Evolutionary conservation across 2,113 vertebrate species (phyloP).

Genomic region (Macaca nemestrina): DNA sequence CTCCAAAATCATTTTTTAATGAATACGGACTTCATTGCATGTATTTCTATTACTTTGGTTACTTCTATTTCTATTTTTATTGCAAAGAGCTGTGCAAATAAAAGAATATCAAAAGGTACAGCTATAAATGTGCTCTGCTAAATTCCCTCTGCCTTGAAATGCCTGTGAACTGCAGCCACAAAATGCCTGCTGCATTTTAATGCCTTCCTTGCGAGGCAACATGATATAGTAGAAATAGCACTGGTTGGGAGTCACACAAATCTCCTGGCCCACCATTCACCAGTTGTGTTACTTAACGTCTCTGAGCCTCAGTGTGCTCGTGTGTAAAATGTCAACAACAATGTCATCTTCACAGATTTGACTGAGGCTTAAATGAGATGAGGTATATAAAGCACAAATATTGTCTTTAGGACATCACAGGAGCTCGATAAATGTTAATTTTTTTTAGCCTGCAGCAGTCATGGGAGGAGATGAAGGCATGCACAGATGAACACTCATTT

Average conservation of each 20-base stretch:
- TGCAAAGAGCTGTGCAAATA: constrained; percentile 75
- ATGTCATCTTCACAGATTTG: neutral
- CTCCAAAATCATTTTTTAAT: constrained; percentile 59
- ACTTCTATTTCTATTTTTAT: constrained; percentile 73
- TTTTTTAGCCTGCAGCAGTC: neutral
- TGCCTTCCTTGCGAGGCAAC: constrained; percentile 44
- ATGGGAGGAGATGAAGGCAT: neutral
- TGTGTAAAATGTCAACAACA: neutral
- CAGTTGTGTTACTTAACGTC: neutral
- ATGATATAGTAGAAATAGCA: neutral
- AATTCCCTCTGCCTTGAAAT: constrained; percentile 51
- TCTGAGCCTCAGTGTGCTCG: neutral
- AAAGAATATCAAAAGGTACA: constrained; percentile 69
- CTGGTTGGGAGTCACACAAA: neutral
- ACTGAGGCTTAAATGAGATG: neutral
- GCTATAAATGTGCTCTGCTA: constrained; percentile 55
- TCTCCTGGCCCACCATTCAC: neutral
- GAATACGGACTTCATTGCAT: constrained; percentile 63
- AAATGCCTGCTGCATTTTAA: constrained; percentile 58
- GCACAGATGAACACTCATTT: neutral
- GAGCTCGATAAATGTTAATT: neutral
- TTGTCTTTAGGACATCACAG: neutral
- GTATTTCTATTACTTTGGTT: constrained; percentile 63
- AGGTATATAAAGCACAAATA: neutral
- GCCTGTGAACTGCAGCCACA: constrained; percentile 41